phyloP scores from a whole-genome alignment of 23 tunicate genomes.

The Corella eumyota region DNA sequence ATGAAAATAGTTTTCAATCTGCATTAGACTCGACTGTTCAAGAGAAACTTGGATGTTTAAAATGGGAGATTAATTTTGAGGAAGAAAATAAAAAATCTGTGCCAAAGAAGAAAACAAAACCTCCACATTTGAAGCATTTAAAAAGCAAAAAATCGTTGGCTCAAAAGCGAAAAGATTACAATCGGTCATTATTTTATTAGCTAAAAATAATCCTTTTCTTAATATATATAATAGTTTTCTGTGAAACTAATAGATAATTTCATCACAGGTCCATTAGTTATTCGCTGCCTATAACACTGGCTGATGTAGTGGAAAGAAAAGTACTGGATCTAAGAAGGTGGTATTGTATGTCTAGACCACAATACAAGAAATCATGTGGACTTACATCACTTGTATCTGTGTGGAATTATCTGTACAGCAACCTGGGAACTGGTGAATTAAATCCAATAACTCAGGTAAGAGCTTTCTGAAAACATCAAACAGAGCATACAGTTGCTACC shows the following conservation, averaged over 20 bases:
- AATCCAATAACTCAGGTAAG: constrained; percentile 48
- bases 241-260: too few relatives aligned
- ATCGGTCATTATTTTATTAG: not conserved
- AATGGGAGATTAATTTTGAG: constrained; percentile 3
- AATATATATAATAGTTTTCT: too few relatives aligned
- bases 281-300: too few relatives aligned
- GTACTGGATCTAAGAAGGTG: constrained; percentile 57
- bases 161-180: not conserved
- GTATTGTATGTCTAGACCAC: constrained; percentile 70
- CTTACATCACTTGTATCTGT: constrained; percentile 65
- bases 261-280: too few relatives aligned
- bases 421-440: constrained; percentile 39
- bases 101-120: not conserved
- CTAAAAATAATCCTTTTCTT: not conserved
- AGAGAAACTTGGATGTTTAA: too few relatives aligned
- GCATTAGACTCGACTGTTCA: too few relatives aligned
- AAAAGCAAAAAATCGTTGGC: not conserved
- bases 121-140: not conserved
- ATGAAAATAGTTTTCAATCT: too few relatives aligned
- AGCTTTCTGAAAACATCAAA: too few relatives aligned
- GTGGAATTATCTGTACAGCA: constrained; percentile 69
- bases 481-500: too few relatives aligned
- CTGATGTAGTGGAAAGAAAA: constrained; percentile 14
- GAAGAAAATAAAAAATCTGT: not conserved
- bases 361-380: constrained; percentile 71